These are phyloP conservation scores for Brachyopa scutellaris DNA, from an alignment of 2,888 invertebrate genomes.

Conservation along the genomic window DNA sequence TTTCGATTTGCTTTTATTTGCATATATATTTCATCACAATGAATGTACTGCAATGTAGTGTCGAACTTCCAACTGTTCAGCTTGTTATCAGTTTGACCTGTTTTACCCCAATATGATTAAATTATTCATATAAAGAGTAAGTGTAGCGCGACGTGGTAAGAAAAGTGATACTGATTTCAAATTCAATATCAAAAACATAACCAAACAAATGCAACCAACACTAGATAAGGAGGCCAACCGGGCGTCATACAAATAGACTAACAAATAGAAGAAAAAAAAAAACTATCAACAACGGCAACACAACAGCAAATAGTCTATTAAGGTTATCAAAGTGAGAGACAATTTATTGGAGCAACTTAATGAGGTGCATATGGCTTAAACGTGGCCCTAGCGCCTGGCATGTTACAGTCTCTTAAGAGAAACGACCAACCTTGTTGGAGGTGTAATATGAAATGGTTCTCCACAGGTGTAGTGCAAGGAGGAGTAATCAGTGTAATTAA, in stretches of 20 bases:
- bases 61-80: too few relatives aligned
- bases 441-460: constrained; percentile 16
- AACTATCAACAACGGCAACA: background rate
- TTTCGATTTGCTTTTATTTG: too few relatives aligned
- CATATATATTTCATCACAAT: too few relatives aligned
- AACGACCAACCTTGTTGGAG: background rate
- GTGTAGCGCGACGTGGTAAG: too few relatives aligned
- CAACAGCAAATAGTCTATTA: background rate
- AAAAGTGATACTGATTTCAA: background rate
- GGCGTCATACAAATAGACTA: background rate
- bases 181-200: background rate
- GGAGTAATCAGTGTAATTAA: constrained; percentile 7
- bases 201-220: background rate
- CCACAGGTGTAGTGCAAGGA: background rate
- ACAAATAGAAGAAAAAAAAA: background rate
- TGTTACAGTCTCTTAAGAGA: background rate
- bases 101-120: too few relatives aligned
- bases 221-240: constrained; percentile 1
- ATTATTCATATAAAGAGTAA: too few relatives aligned
- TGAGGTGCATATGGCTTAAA: constrained; percentile 21
- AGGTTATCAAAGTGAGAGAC: constrained; percentile 15
- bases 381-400: background rate
- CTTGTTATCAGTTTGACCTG: too few relatives aligned
- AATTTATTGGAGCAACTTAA: constrained; percentile 29
- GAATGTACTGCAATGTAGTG: too few relatives aligned